These are phyloP conservation scores for Festucalex cinctus DNA, from an alignment of 2,113 vertebrate genomes.

Conservation along the genomic window DNA sequence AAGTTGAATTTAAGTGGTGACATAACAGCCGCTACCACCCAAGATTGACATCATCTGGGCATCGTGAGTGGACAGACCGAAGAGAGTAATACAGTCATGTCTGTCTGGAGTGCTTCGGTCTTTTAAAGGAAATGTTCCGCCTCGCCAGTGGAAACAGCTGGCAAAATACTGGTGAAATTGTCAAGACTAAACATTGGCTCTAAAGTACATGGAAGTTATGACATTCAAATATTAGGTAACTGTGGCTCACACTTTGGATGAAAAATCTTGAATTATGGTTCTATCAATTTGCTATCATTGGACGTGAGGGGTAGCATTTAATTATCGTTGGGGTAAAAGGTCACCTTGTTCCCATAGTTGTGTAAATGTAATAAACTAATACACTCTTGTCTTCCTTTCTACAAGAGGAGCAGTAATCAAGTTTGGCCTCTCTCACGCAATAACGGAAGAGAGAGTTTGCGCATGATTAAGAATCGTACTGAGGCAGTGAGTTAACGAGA, in stretches of 20 bases:
- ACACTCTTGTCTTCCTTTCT: conserved; percentile 9
- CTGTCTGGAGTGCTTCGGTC: conserved; percentile 47
- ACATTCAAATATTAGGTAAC: conserved; percentile 59
- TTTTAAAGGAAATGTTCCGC: conserved; percentile 27
- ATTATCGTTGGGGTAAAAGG: conserved; percentile 15
- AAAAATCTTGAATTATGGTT: conserved; percentile 3
- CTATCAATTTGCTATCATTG: conserved; percentile 9
- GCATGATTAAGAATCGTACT: conserved; percentile 28
- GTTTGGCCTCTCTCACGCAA: conserved; percentile 13
- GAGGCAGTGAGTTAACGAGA: conserved; percentile 22
- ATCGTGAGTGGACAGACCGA: conserved; percentile 29
- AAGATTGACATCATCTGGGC: conserved; percentile 39
- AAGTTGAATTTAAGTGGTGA: conserved; percentile 11
- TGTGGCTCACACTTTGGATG: conserved; percentile 22
- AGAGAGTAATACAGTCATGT: conserved; percentile 33
- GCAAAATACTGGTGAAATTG: conserved; percentile 32
- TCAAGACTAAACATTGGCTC: conserved; percentile 45
- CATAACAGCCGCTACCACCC: conserved; percentile 8
- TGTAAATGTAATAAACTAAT: conserved; percentile 1
- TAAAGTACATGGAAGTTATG: conserved; percentile 54
- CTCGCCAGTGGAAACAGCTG: conserved; percentile 58
- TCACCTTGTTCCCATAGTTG: conserved; percentile 9
- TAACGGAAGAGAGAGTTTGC: conserved; percentile 11
- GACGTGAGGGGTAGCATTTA: conserved; percentile 7
- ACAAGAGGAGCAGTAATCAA: conserved; percentile 21